Evolutionary conservation across 2,113 vertebrate genomes (phyloP).

Genomic region (Noturus placidus): DNA sequence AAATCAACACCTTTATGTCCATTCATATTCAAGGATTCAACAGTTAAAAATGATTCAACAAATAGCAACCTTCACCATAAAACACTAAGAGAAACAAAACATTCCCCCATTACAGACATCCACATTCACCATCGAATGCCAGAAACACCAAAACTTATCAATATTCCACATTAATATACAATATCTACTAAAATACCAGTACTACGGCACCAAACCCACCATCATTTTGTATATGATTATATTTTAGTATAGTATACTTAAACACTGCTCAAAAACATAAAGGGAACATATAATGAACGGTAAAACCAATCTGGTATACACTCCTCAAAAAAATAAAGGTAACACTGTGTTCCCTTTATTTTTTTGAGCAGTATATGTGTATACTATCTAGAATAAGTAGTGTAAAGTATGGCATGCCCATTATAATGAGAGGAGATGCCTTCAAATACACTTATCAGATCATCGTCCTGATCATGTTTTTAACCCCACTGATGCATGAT

Average conservation of each 20-base stretch:
- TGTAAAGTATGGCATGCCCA: background rate
- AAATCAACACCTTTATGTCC: background rate
- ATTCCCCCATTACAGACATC: background rate
- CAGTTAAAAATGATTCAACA: background rate
- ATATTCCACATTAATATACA: background rate
- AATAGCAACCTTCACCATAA: background rate
- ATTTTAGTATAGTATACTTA: no score
- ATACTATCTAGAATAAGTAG: background rate
- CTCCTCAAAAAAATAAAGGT: no score
- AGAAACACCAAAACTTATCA: background rate
- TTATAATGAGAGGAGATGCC: background rate
- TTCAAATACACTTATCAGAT: background rate
- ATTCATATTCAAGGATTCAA: background rate
- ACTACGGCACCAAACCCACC: background rate
- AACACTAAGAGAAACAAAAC: background rate
- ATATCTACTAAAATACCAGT: background rate
- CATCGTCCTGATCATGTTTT: background rate
- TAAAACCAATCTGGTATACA: no score
- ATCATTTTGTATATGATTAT: background rate
- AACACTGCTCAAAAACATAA: no score
- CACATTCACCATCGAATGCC: no score
- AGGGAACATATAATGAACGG: no score
- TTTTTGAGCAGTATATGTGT: no score
- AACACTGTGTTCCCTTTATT: no score
- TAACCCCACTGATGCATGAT: background rate